Conservation (phyloP, 2,888 invertebrate genomes). For the Axea sp. region DNA sequence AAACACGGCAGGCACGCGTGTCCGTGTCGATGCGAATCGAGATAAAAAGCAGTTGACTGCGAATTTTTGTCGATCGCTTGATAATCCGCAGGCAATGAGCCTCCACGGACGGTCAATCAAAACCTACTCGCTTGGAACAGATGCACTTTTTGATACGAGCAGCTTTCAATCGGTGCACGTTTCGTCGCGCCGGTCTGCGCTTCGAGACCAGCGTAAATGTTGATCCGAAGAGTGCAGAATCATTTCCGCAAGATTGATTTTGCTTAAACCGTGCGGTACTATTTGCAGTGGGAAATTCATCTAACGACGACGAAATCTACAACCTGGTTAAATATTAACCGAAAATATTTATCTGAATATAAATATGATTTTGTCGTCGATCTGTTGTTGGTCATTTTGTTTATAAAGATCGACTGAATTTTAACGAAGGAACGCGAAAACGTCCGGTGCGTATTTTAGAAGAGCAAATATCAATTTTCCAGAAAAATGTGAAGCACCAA, state of each 20-base stretch:
- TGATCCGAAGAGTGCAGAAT: too few relatives aligned
- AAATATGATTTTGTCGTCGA: too few relatives aligned
- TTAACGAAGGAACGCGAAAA: too few relatives aligned
- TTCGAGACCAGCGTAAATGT: too few relatives aligned
- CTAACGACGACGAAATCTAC: too few relatives aligned
- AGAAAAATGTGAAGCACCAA: conserved; percentile 2
- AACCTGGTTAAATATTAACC: too few relatives aligned
- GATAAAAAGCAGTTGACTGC: conserved; percentile 64
- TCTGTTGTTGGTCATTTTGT: background rate
- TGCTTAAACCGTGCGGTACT: too few relatives aligned
- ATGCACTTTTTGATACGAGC: conserved; percentile 21
- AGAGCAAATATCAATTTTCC: conserved; percentile 14
- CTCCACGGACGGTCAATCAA: conserved; percentile 43
- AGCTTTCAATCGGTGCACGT: conserved; percentile 8
- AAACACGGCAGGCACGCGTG: conserved; percentile 42
- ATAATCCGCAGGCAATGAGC: conserved; percentile 50
- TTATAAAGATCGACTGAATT: too few relatives aligned
- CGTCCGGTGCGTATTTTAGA: background rate
- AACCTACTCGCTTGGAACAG: conserved; percentile 47
- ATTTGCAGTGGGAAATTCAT: too few relatives aligned
- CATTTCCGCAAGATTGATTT: too few relatives aligned
- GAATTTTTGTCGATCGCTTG: conserved; percentile 53
- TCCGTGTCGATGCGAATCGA: conserved; percentile 37
- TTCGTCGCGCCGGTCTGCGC: too few relatives aligned
- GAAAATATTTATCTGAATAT: too few relatives aligned